phyloP scores from a whole-genome alignment of 1,140 invertebrate species.

The Brachionus asplanchnoidis region DNA sequence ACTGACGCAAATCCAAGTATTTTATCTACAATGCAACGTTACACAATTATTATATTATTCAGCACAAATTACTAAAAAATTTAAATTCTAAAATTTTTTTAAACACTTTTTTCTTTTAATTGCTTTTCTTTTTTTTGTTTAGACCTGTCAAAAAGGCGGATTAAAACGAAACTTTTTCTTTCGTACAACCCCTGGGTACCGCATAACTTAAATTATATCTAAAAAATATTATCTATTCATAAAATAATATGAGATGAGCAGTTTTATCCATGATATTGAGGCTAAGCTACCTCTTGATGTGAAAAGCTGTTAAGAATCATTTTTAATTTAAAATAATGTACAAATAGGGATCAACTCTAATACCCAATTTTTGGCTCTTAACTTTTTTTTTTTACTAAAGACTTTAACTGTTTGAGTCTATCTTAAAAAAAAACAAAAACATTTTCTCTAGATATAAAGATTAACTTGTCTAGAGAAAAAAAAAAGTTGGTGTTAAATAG shows the following conservation, averaged over 20 bases:
- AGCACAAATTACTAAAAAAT: too few relatives aligned
- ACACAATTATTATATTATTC: too few relatives aligned
- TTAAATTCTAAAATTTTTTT: too few relatives aligned
- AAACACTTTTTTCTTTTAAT: too few relatives aligned
- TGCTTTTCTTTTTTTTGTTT: too few relatives aligned
- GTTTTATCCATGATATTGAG: neutral
- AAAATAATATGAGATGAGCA: neutral
- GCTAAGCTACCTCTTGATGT: neutral
- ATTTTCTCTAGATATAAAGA: neutral
- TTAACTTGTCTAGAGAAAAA: neutral
- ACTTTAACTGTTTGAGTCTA: neutral
- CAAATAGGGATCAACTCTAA: neutral
- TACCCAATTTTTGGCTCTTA: neutral
- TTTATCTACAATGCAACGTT: too few relatives aligned
- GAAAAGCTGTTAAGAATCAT: neutral
- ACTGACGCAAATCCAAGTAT: too few relatives aligned
- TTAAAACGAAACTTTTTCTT: too few relatives aligned
- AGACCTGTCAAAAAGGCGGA: too few relatives aligned
- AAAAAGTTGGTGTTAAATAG: neutral
- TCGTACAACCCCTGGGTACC: too few relatives aligned
- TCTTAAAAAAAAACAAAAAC: neutral
- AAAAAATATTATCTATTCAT: neutral
- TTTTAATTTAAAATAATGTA: neutral
- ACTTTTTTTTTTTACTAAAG: neutral
- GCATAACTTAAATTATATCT: too few relatives aligned